Conservation (phyloP, 2,888 invertebrate genomes). For the Fissipunctia ypsillon region DNA sequence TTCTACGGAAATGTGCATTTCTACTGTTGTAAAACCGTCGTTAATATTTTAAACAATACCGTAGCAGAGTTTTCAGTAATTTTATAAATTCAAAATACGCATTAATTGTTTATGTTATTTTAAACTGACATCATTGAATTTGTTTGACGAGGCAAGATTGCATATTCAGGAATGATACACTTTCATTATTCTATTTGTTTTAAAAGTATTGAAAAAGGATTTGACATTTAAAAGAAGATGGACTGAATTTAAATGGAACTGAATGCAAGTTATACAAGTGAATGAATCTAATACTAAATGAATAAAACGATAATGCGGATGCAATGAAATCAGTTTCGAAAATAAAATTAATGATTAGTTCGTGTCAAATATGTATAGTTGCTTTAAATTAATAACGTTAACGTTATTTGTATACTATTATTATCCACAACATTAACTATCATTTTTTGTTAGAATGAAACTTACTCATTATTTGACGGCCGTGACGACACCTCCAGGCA, state of each 20-base stretch:
- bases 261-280: background rate
- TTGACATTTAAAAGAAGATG: background rate
- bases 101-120: slow-evolving; percentile 29
- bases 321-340: slow-evolving; percentile 66
- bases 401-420: slow-evolving; percentile 11
- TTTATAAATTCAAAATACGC: slow-evolving; percentile 25
- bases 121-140: slow-evolving; percentile 62
- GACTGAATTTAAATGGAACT: background rate
- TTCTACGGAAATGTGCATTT: slow-evolving; percentile 59
- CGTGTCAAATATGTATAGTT: slow-evolving; percentile 39
- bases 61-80: slow-evolving; percentile 18
- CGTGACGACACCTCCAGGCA: slow-evolving; percentile 75
- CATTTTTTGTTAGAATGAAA: slow-evolving; percentile 30
- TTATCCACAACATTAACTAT: slow-evolving; percentile 30
- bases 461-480: slow-evolving; percentile 83
- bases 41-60: slow-evolving; percentile 51
- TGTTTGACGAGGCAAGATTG: background rate
- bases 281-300: background rate
- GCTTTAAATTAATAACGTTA: slow-evolving; percentile 31
- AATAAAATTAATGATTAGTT: slow-evolving; percentile 60
- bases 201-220: background rate
- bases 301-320: background rate
- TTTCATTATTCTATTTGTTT: background rate
- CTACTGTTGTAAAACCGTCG: slow-evolving; percentile 45
- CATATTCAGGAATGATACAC: slow-evolving; percentile 54